Percentiles rank a stretch among this genome's conserved stretches.
phyloP scores from a whole-genome alignment of 23 tunicate species.

The Corella eumyota region DNA sequence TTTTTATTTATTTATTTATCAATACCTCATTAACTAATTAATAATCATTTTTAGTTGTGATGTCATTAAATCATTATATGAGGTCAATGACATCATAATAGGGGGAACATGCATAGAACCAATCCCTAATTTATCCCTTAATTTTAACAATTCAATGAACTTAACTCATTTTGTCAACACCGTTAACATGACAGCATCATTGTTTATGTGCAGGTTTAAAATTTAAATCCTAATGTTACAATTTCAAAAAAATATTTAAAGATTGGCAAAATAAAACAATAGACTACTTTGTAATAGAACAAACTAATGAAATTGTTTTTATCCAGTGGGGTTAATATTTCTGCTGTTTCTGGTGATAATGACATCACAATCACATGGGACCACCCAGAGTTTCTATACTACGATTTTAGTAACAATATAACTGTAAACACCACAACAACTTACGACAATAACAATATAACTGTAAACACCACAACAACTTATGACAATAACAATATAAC shows the following conservation, averaged over 20 bases:
- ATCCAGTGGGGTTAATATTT: no score
- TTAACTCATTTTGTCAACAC: slow-evolving; percentile 3
- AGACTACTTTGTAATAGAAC: no score
- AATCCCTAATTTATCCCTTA: neutral
- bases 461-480: no score
- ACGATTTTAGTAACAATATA: neutral
- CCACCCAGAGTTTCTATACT: slow-evolving; percentile 11
- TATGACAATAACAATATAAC: no score
- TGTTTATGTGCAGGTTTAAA: slow-evolving; percentile 19
- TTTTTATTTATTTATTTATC: no score
- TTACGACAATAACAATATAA: no score
- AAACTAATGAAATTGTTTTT: no score
- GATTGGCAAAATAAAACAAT: no score
- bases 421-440: no score
- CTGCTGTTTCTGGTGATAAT: slow-evolving; percentile 1
- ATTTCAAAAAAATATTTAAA: no score
- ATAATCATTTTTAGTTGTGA: slow-evolving; percentile 26
- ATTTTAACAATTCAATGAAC: neutral
- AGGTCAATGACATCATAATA: neutral
- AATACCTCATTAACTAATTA: no score
- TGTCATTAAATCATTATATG: slow-evolving; percentile 2
- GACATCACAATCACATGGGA: slow-evolving; percentile 24
- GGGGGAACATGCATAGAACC: slow-evolving; percentile 15
- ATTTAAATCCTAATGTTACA: no score
- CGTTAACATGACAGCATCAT: slow-evolving; percentile 7